Evolutionary conservation across 2,797 vertebrate species (phyloP), one percentile per base, ranked within the genome.

Genomic region (Aphelocoma californica): DNA sequence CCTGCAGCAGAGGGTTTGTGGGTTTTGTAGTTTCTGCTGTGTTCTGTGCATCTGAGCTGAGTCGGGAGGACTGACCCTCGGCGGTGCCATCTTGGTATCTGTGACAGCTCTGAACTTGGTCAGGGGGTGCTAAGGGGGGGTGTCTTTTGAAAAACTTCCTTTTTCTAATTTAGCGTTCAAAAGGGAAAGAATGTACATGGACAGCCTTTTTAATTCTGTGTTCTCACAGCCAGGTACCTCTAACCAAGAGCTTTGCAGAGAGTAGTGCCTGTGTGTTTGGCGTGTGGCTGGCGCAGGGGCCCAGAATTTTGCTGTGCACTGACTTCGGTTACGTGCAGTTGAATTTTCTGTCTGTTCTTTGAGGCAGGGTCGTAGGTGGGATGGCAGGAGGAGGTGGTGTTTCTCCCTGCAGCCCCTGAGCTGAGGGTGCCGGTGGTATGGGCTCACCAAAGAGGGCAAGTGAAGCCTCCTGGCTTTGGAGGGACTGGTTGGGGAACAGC

Each of bases 321-420:
- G 11, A 12, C 21, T 16, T 60, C 0, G 0, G 7, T 32, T n/a
- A 2, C 0, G 0, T 2, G 12, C 2, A 2, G 26, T 9, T 45
- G 57, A 21, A 8, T 71, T 48, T 62, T 38, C 2, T 3, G 2
- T 10, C 31, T 53, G 12, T 40, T 38, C 2, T 6, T n/a, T 34
- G 21, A 9, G 51, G 26, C 69, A 23, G 60, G 56, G 42, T 25
- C 56, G 3, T 16, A 17, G 48, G 9, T 42, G 61, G 62, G 58
- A 31, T 28, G 18, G 57, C 64, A 21, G 54, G 56, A 26, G 54
- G 48, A 69, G 66, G 29, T 67, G 58, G 11, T 36, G n/a, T 31
- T 48, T 62, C 14, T 81, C 45, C 53, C 25, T 1, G 2, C 32
- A 16, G 9, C 42, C 69, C 32, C 24, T 23, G 50, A 69, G 50